Evolutionary conservation across 1,140 invertebrate species (phyloP), one percentile per base, ranked within the genome.

Genomic region (Rhopalosiphum padi): DNA sequence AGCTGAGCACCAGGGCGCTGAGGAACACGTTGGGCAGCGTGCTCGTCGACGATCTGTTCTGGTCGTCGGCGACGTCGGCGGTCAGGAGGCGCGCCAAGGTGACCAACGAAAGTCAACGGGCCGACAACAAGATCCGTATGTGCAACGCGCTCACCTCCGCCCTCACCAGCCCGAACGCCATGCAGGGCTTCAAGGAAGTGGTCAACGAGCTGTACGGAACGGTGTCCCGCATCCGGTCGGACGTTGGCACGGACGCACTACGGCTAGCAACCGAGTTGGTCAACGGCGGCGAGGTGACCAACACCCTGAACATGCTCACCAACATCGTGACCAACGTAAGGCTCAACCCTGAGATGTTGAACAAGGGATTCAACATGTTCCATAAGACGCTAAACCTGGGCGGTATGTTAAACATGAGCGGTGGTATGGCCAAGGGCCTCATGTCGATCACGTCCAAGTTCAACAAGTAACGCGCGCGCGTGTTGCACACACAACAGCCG

Each of bases 301-400:
- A n/a, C 0, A 6, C 0, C 15, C 30, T 48, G 43, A 18, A 48
- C 11, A 1, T 7, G 43, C 2, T 87, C 4, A 35, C 23, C 3
- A 1, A 15, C 22, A 35, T 8, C 43, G 43, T 48, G 15, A 2
- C 6, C 5, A 21, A 87, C 0, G 0, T 86, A 8, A 1, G 46
- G 4, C 7, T 48, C 4, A 7, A 9, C 25, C 86, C 86, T 0
- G 30, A 8, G 0, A 48, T 8, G 6, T 18, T 87, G 86, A 7
- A 2, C 4, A n/a, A 48, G 30, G 11, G 4, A 7, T 87, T 87
- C 6, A 11, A 0, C 6, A 21, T n/a, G 15, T 0, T 87, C 11
- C 41, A 18, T 1, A 25, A 18, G 4, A 15, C 37, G 23, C 23
- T 86, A 8, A 86, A 86, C 37, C 1, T 46, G 37, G 23, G 2